Conservation (phyloP, 2,888 invertebrate genomes). For the Hirtodrosophila confusa region DNA sequence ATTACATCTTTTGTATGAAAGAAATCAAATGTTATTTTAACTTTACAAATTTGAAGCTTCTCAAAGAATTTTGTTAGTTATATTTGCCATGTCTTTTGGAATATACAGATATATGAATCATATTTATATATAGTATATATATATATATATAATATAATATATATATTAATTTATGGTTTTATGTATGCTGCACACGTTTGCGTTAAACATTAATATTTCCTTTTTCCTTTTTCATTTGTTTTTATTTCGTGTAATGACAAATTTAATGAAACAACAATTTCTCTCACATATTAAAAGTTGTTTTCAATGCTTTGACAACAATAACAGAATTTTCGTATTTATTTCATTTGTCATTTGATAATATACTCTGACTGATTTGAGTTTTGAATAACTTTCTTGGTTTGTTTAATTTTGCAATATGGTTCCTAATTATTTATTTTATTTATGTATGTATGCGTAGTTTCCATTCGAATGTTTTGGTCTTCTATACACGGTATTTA, state of each 20-base stretch:
- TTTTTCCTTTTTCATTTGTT: conserved; percentile 40
- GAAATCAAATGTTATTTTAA: conserved; percentile 30
- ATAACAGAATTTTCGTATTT: conserved; percentile 64
- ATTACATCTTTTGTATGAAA: conserved; percentile 37
- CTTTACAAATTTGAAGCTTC: conserved; percentile 42
- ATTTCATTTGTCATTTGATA: conserved; percentile 20
- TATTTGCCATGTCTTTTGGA: conserved; percentile 31
- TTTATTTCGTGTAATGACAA: conserved; percentile 53
- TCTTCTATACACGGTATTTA: conserved; percentile 21
- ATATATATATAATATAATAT: conserved; percentile 45
- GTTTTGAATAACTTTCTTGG: conserved; percentile 39
- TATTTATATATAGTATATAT: conserved; percentile 35
- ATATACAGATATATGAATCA: conserved; percentile 23
- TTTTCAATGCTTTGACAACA: conserved; percentile 61
- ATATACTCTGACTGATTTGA: conserved; percentile 27
- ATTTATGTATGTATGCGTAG: conserved; percentile 61
- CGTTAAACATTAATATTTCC: conserved; percentile 62
- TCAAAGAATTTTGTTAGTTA: conserved; percentile 48
- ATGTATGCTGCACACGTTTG: conserved; percentile 25
- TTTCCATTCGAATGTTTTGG: conserved; percentile 39
- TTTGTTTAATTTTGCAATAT: conserved; percentile 30
- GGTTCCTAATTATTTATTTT: conserved; percentile 19
- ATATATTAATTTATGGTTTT: conserved; percentile 33
- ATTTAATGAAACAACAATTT: conserved; percentile 75
- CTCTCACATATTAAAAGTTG: conserved; percentile 62